These are phyloP conservation scores for Hemithea aestivaria DNA, from an alignment of 2,888 invertebrate genomes.

Conservation along the genomic window DNA sequence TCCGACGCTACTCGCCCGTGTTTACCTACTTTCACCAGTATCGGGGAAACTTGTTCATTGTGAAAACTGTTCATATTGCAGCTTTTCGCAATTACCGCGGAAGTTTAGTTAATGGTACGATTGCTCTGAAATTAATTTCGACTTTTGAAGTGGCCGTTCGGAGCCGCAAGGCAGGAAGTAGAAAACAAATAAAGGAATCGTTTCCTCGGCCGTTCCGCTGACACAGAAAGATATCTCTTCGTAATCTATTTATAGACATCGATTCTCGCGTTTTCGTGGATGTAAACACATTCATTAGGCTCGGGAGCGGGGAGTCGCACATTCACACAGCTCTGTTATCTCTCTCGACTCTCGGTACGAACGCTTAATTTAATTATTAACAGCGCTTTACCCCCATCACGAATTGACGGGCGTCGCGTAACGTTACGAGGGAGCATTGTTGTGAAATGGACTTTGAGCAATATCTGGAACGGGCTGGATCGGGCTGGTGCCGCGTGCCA, in stretches of 20 bases:
- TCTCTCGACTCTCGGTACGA: conserved; percentile 32
- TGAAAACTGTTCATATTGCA: too few species aligned
- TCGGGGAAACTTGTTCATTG: conserved; percentile 3
- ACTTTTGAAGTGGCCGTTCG: conserved; percentile 8
- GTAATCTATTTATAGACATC: conserved; percentile 19
- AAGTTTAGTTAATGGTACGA: too few species aligned
- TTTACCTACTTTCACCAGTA: conserved; percentile 15
- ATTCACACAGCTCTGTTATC: conserved; percentile 37
- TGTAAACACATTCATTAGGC: conserved; percentile 29
- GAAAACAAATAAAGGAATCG: conserved; percentile 16
- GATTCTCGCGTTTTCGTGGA: conserved; percentile 24
- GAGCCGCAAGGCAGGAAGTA: conserved; percentile 6
- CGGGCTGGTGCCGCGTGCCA: conserved; percentile 26
- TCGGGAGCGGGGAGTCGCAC: conserved; percentile 31
- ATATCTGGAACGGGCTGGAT: conserved; percentile 33
- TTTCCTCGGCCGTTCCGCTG: conserved; percentile 7
- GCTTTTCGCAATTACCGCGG: too few species aligned
- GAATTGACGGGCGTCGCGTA: conserved; percentile 35
- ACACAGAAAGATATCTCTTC: conserved; percentile 10
- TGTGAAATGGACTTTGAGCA: conserved; percentile 40
- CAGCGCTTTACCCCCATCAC: conserved; percentile 42
- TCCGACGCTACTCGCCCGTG: conserved; percentile 22
- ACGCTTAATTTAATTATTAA: conserved; percentile 53
- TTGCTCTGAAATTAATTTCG: conserved; percentile 4
- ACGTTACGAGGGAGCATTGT: conserved; percentile 36